Evolutionary conservation across 2,888 invertebrate species (phyloP).

Genomic region (Flabesymbios commensalis): DNA sequence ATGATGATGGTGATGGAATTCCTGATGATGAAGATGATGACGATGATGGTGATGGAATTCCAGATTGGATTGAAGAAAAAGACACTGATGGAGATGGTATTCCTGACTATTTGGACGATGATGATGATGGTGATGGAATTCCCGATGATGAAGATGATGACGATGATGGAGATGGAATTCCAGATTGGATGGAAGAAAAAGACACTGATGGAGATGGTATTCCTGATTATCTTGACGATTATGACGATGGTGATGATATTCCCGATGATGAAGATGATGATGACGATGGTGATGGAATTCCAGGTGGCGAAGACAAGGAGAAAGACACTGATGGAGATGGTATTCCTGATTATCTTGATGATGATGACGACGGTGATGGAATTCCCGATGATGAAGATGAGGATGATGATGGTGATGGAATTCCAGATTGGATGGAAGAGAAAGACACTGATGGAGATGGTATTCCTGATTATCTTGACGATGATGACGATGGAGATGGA

Average conservation of each 20-base stretch:
- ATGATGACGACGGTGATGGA: slow-evolving; percentile 49
- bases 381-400: slow-evolving; percentile 47
- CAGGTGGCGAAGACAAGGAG: slow-evolving; percentile 21
- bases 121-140: slow-evolving; percentile 38
- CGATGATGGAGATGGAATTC: slow-evolving; percentile 27
- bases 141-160: too few species aligned
- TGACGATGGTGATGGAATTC: slow-evolving; percentile 36
- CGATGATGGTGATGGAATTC: slow-evolving; percentile 34
- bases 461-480: slow-evolving; percentile 47
- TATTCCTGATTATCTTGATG: slow-evolving; percentile 31
- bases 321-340: slow-evolving; percentile 28
- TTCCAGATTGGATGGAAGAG: slow-evolving; percentile 37
- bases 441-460: slow-evolving; percentile 50
- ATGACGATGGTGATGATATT: slow-evolving; percentile 46
- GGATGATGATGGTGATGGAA: slow-evolving; percentile 39
- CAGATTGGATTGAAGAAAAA: slow-evolving; percentile 22
- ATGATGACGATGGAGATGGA: slow-evolving; percentile 52
- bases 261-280: slow-evolving; percentile 41
- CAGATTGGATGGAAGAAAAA: slow-evolving; percentile 26
- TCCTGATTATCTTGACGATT: slow-evolving; percentile 40
- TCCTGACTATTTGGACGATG: slow-evolving; percentile 42
- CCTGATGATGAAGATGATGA: slow-evolving; percentile 44
- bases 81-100: slow-evolving; percentile 45
- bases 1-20: slow-evolving; percentile 39
- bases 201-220: slow-evolving; percentile 52